Evolutionary conservation across 2,888 invertebrate genomes (phyloP).

Genomic region (Tipula helvola): DNA sequence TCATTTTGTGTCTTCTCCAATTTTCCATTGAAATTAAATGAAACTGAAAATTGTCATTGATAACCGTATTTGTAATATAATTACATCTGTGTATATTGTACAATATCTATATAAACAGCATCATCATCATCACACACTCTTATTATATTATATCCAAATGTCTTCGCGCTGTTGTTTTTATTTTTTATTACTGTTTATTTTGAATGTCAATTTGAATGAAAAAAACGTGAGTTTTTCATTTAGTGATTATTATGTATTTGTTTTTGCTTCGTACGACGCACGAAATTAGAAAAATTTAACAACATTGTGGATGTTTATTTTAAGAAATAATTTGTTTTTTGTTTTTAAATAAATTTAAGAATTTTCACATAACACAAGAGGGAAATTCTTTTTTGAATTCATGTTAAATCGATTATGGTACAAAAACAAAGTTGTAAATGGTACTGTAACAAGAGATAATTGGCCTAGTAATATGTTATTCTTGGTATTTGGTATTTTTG

Average conservation of each 20-base stretch:
- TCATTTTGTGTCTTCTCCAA: background rate
- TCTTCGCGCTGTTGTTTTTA: background rate
- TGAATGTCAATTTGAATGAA: background rate
- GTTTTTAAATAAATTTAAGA: background rate
- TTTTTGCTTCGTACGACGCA: background rate
- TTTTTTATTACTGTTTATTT: background rate
- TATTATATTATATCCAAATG: background rate
- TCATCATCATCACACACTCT: background rate
- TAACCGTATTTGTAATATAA: background rate
- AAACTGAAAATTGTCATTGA: background rate
- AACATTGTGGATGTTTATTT: background rate
- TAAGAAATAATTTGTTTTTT: background rate
- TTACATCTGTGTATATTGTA: background rate
- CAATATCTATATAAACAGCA: background rate
- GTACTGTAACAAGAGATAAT: background rate
- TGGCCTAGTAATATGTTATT: background rate
- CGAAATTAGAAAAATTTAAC: background rate
- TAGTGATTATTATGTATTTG: background rate
- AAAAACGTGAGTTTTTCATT: background rate
- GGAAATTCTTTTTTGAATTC: background rate
- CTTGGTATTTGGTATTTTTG: background rate
- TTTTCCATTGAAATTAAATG: background rate
- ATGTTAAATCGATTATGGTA: background rate
- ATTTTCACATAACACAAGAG: background rate
- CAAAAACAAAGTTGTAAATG: background rate